Base-by-base conservation (phyloP, 2,113 vertebrate species). In the Calyptomena viridis region DNA sequence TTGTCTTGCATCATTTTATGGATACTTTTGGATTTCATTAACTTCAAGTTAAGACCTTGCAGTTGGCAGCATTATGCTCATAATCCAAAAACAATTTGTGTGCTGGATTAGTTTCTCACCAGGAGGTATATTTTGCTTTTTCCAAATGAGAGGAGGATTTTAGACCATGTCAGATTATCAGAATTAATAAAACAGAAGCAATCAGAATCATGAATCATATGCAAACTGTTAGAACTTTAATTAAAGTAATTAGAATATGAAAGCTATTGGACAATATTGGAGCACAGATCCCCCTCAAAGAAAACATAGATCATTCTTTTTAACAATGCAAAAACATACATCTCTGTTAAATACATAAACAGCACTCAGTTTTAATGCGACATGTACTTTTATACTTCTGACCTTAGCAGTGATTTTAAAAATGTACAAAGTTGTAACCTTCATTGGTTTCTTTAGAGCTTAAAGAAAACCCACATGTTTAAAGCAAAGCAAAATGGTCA, bases 161-260 rank as follows among this genome's bases (percentile, higher is more conserved):
- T 30, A 58, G 81, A 66, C 44, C 28, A 37, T 18, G 46, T 79
- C 66, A 88, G 77, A 77, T 67, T 84, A 93, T 84, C 78, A 93
- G 89, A 95, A 90, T 87, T 44, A 85, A 60, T 87, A 93, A 94
- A 95, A 64, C 53, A 80, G 94, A 94, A 91, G 40, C 71, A 94
- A 84, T 79, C 35, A 66, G 66, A 93, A 58, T 86, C 46, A 55
- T 40, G 28, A 92, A 53, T 94, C 77, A 33, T 92, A 94, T 71
- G 89, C 87, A 94, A 96, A 91, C 49, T 80, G 53, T 95, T 94
- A 87, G 89, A 97, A 96, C 89, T 97, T 97, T 97, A 97, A 96
- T 97, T 92, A 84, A 93, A 96, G 88, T 90, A 95, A 88, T 81
- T 89, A 84, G 93, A 96, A 72, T 92, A 91, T 95, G 96, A 97